A percentile compares a stretch with the other conserved stretches of the same genome.
Evolutionary conservation across 2,797 vertebrate genomes (phyloP).

Genomic region (Crax fasciolata): DNA sequence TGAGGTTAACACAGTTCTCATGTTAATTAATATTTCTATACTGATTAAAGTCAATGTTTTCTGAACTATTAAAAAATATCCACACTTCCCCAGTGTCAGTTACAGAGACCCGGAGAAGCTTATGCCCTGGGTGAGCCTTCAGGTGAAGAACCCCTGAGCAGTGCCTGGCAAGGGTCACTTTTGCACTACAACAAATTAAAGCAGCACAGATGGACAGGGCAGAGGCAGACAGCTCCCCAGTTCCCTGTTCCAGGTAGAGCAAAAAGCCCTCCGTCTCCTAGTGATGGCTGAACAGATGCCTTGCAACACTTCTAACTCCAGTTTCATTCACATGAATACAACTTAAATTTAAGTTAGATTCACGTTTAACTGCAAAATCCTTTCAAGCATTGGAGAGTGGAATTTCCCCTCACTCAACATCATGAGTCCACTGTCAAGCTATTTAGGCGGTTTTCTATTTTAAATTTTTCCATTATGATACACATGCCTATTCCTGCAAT

Average conservation of each 20-base stretch:
- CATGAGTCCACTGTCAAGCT: not conserved
- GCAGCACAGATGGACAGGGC: not conserved
- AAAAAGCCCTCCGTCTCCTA: not conserved
- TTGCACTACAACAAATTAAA: not conserved
- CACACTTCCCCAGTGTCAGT: not conserved
- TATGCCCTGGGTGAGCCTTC: not conserved
- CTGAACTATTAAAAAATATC: not conserved
- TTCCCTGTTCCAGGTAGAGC: not conserved
- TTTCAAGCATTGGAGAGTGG: not conserved
- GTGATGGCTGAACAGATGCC: not conserved
- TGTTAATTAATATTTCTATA: not conserved
- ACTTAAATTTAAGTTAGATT: not conserved
- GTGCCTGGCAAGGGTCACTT: not conserved
- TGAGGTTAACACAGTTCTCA: not conserved
- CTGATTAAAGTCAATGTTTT: not conserved
- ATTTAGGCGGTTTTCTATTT: conserved; percentile 5
- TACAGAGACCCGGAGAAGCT: not conserved
- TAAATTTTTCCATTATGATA: conserved; percentile 42
- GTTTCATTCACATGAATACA: not conserved
- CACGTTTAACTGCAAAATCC: not conserved
- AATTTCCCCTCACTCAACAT: not conserved
- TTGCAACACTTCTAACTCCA: not conserved
- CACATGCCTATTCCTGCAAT: not conserved
- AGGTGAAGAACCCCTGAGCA: not conserved
- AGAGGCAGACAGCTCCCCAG: not conserved